Base-by-base conservation (phyloP, 2,888 invertebrate genomes). In the Monoplex corrugatus region DNA sequence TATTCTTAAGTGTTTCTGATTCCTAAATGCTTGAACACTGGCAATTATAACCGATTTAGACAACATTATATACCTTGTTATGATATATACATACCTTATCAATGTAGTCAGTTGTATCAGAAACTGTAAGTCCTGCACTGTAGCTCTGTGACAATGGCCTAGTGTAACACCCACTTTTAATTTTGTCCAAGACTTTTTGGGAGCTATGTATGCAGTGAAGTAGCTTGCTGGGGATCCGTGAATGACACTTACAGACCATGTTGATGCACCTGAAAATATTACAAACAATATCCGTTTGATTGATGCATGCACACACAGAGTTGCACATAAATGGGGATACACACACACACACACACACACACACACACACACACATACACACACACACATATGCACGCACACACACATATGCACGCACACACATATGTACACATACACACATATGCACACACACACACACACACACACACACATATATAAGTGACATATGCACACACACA, bases 281-380 rank as follows among this genome's bases (percentile, higher is more conserved):
- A 45, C 45, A 82, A 16, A 32, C n/a, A 72, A n/a, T 72, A 1
- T 72, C 13, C 32, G 13, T 72, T 32, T n/a, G 13, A 45, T 32
- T 32, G n/a, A 44, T 45, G 16, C 23, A 40, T 78, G 19, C n/a
- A 10, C 78, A 78, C 2, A 23, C 75, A 72, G 40, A 83, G 16
- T 72, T 44, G 32, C 80, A 87, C 44, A 50, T 38, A 87, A n/a
- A 80, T 50, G 45, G 38, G 45, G 50, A 87, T 32, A 16, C 80
- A 80, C 45, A 72, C 72, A 84, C 45, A 72, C 72, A 72, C 43
- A 72, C 32, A 72, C 43, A 84, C 45, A 68, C 45, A 43, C 44
- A 80, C 43, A 35, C 32, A 35, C 75, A 75, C 35, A 35, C 75
- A 35, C 75, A 75, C 35, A 35, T 35, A 35, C 32, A 32, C 75